Percentiles rank a stretch among this genome's conserved stretches.
Evolutionary conservation across 2,797 vertebrate genomes (phyloP).

Genomic region (Galaxias olidus): DNA sequence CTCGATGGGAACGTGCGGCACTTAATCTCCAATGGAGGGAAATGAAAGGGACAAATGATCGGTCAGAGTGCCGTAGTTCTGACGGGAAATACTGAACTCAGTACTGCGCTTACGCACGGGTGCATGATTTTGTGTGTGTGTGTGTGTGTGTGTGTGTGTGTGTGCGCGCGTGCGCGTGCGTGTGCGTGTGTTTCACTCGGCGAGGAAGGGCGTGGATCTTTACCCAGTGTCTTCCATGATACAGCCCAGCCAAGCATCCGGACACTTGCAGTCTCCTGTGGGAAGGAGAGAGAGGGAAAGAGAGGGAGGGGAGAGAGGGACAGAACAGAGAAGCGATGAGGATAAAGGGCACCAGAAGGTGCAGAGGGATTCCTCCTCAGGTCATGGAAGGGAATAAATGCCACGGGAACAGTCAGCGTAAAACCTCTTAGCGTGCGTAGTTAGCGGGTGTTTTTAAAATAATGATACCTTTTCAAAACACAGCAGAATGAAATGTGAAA

Average conservation of each 20-base stretch:
- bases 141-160: not conserved
- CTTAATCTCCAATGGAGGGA: slow-evolving; percentile 40
- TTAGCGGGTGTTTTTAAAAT: too few relatives aligned
- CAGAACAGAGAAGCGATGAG: not conserved
- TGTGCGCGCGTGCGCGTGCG: too few relatives aligned
- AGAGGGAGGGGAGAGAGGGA: not conserved
- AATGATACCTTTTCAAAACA: too few relatives aligned
- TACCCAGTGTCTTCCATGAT: slow-evolving; percentile 97
- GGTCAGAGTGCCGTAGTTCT: slow-evolving; percentile 6
- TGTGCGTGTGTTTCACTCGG: not conserved
- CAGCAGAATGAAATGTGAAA: too few relatives aligned
- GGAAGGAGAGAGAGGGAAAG: slow-evolving; percentile 17
- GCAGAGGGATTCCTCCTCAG: not conserved
- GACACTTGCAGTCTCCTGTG: slow-evolving; percentile 89
- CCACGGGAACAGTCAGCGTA: too few relatives aligned
- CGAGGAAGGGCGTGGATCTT: slow-evolving; percentile 30
- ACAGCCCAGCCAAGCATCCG: slow-evolving; percentile 89
- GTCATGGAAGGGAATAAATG: too few relatives aligned
- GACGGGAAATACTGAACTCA: not conserved
- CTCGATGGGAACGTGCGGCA: slow-evolving; percentile 15
- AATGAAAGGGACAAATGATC: slow-evolving; percentile 26
- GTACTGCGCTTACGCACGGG: not conserved
- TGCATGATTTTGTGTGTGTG: not conserved
- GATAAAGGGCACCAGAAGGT: not conserved
- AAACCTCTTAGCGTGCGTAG: too few relatives aligned